Conservation (phyloP, 2,888 invertebrate genomes). For the Sminthurides aquaticus region DNA sequence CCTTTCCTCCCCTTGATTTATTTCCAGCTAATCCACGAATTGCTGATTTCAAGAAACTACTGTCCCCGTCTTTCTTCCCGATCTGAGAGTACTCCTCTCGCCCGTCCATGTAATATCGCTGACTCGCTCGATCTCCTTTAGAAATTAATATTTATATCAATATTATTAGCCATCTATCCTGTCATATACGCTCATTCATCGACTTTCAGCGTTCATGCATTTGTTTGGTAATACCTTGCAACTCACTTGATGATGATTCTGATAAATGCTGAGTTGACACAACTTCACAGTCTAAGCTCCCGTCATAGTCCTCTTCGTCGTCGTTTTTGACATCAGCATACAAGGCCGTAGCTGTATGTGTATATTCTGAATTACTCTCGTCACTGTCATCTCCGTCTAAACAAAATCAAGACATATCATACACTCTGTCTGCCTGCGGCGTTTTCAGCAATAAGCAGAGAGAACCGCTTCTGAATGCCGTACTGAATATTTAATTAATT, state of each 20-base stretch:
- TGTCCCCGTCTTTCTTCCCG: not conserved
- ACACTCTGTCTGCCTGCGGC: no score
- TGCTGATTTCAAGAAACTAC: not conserved
- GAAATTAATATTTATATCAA: no score
- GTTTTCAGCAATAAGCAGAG: no score
- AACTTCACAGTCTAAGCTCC: not conserved
- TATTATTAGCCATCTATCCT: no score
- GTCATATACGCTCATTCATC: no score
- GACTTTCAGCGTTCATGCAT: no score
- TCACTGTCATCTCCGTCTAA: not conserved
- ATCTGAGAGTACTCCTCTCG: not conserved
- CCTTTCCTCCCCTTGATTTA: not conserved
- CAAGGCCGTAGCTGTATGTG: not conserved
- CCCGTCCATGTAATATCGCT: not conserved
- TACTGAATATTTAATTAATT: not conserved
- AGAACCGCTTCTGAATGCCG: not conserved
- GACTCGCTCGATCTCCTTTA: not conserved
- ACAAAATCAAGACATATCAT: no score
- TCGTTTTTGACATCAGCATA: not conserved
- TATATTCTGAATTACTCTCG: not conserved
- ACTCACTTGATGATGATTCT: not conserved
- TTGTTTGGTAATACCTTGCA: no score
- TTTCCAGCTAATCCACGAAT: not conserved
- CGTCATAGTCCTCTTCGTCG: not conserved
- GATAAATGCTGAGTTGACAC: not conserved